These are phyloP conservation scores for Rhinichthys osculus DNA, from an alignment of 2,797 vertebrate species.

Conservation along the genomic window DNA sequence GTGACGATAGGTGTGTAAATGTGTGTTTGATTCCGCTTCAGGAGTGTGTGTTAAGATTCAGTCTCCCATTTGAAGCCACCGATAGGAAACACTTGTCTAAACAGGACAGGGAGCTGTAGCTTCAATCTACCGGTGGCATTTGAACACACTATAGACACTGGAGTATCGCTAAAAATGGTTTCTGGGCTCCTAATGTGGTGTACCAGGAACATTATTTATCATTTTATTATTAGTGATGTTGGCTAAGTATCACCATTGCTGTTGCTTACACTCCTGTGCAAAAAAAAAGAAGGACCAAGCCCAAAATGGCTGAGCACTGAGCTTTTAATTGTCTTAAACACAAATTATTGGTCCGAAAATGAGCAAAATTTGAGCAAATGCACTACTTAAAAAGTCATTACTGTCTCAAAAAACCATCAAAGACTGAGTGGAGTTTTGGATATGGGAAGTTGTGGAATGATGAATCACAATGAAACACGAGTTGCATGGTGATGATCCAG, in stretches of 20 bases:
- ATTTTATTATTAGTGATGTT: neutral
- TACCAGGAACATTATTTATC: neutral
- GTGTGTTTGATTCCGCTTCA: neutral
- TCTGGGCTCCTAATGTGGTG: neutral
- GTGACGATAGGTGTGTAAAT: slow-evolving; percentile 36
- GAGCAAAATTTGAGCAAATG: neutral
- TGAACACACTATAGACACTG: slow-evolving; percentile 9
- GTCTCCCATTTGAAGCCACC: slow-evolving; percentile 60
- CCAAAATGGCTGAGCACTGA: neutral
- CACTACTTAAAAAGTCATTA: neutral
- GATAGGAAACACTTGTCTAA: slow-evolving; percentile 85
- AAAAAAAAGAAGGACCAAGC: neutral
- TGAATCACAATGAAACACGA: neutral
- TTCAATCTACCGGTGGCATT: slow-evolving; percentile 17
- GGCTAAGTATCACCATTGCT: neutral
- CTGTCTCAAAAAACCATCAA: neutral
- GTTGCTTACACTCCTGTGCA: neutral
- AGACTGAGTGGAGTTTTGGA: neutral
- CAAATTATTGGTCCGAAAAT: neutral
- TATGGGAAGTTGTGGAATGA: neutral
- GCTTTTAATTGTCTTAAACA: neutral
- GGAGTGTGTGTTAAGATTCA: slow-evolving; percentile 45
- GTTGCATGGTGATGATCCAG: neutral
- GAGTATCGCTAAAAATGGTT: neutral
- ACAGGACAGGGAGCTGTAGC: slow-evolving; percentile 71